Conservation (phyloP, 2,797 vertebrate genomes). For the Ambastaia sidthimunki region DNA sequence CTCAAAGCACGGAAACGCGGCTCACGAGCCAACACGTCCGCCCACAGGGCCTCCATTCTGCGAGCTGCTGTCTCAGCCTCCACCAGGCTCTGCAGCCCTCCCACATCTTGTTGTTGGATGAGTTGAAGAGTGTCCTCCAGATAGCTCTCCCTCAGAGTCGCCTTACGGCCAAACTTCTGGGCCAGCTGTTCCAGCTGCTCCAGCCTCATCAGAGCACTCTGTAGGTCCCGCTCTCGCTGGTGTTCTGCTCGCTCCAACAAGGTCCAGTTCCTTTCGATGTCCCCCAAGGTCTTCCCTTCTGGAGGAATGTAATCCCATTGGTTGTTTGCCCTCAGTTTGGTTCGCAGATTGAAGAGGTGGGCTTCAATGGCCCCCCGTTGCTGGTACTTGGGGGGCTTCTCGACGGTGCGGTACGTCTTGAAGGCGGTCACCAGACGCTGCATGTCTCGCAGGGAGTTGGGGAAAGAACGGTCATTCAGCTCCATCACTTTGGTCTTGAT, state of each 20-base stretch:
- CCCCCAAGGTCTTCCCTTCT: conserved; percentile 79
- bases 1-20: conserved; percentile 82
- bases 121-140: conserved; percentile 81
- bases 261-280: conserved; percentile 85
- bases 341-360: conserved; percentile 86
- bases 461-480: conserved; percentile 81
- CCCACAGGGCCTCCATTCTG: conserved; percentile 83
- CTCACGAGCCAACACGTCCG: conserved; percentile 81
- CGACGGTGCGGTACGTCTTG: conserved; percentile 83
- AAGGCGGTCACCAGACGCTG: conserved; percentile 82
- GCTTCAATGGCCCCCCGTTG: conserved; percentile 86
- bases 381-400: conserved; percentile 89
- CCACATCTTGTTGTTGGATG: conserved; percentile 77
- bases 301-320: conserved; percentile 80
- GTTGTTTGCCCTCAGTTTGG: conserved; percentile 85
- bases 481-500: conserved; percentile 81
- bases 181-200: conserved; percentile 87
- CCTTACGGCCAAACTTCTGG: conserved; percentile 84
- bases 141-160: conserved; percentile 82
- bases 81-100: conserved; percentile 65
- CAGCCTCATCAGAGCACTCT: conserved; percentile 80
- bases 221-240: conserved; percentile 79
- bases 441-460: conserved; percentile 84
- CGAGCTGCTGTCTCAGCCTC: conserved; percentile 79
- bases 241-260: conserved; percentile 85